These are phyloP conservation scores for Triplophysa yarkandensis DNA, from an alignment of 2,797 vertebrate genomes.

Conservation along the genomic window DNA sequence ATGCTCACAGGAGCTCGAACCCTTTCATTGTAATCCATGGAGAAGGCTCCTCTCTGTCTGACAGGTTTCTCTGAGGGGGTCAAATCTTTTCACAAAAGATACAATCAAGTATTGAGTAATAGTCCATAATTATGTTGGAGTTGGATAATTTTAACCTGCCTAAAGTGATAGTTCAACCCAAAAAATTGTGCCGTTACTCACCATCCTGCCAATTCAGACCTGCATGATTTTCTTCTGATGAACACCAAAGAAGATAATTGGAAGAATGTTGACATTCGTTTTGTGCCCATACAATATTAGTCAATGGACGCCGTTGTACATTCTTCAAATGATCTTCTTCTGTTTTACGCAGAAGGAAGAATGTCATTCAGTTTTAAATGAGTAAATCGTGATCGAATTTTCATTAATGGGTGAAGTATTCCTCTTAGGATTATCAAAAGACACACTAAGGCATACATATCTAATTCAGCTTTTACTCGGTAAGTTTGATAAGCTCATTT, in stretches of 20 bases:
- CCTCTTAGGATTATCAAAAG: neutral
- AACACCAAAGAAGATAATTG: too few relatives aligned
- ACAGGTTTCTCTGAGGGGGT: constrained; percentile 20
- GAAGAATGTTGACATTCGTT: too few relatives aligned
- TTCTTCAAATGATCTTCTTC: too few relatives aligned
- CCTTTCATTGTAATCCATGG: constrained; percentile 22
- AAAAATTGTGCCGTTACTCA: too few relatives aligned
- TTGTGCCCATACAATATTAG: too few relatives aligned
- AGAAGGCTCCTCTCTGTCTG: constrained; percentile 44
- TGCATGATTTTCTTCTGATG: too few relatives aligned
- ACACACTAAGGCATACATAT: neutral
- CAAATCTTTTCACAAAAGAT: constrained; percentile 39
- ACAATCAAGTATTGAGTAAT: constrained; percentile 15
- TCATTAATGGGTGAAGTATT: too few relatives aligned
- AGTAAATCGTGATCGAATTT: too few relatives aligned
- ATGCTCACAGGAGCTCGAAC: constrained; percentile 10
- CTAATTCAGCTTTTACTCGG: neutral
- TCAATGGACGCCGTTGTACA: too few relatives aligned
- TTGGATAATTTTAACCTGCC: neutral
- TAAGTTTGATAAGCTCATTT: neutral
- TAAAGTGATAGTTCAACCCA: neutral
- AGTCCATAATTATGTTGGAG: constrained; percentile 22
- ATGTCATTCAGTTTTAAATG: too few relatives aligned
- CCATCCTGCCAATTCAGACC: too few relatives aligned
- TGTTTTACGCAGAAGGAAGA: too few relatives aligned